These are phyloP conservation scores for Malthinus seriepunctatus DNA, from an alignment of 2,888 invertebrate species.

Conservation along the genomic window DNA sequence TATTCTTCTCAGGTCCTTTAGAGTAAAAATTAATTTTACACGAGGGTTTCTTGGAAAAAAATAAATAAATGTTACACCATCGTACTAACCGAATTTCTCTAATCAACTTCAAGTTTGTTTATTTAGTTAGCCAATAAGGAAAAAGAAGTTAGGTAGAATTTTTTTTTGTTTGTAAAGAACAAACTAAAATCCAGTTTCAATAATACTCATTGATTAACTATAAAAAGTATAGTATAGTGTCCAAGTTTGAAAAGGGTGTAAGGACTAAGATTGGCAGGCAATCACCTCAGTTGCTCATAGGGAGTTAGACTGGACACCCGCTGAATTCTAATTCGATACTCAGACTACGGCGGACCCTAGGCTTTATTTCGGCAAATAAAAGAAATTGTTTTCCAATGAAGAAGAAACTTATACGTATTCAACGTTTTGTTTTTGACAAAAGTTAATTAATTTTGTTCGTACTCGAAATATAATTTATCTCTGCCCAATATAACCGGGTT, in stretches of 20 bases:
- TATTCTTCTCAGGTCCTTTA: no score
- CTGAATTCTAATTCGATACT: constrained; percentile 52
- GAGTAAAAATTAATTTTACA: no score
- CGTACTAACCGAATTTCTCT: no score
- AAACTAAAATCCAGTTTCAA: constrained; percentile 12
- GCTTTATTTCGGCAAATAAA: constrained; percentile 19
- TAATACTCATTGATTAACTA: constrained; percentile 48
- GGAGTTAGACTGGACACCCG: constrained; percentile 52
- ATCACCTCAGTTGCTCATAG: constrained; percentile 54
- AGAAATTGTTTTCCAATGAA: constrained; percentile 15
- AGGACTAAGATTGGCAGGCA: constrained; percentile 54
- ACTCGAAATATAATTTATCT: no score
- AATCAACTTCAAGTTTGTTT: no score
- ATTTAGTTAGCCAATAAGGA: no score
- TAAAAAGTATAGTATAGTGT: constrained; percentile 40
- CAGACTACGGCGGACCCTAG: constrained; percentile 14
- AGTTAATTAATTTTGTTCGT: neutral
- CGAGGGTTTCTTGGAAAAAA: no score
- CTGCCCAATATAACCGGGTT: no score
- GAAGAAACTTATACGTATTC: neutral
- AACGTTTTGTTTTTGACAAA: neutral
- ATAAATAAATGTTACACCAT: no score
- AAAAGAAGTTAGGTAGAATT: no score
- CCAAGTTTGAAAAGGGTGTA: constrained; percentile 50
- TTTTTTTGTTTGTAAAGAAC: no score